These are phyloP conservation scores for Poecile montanus DNA, from an alignment of 2,797 vertebrate genomes.

Conservation along the genomic window DNA sequence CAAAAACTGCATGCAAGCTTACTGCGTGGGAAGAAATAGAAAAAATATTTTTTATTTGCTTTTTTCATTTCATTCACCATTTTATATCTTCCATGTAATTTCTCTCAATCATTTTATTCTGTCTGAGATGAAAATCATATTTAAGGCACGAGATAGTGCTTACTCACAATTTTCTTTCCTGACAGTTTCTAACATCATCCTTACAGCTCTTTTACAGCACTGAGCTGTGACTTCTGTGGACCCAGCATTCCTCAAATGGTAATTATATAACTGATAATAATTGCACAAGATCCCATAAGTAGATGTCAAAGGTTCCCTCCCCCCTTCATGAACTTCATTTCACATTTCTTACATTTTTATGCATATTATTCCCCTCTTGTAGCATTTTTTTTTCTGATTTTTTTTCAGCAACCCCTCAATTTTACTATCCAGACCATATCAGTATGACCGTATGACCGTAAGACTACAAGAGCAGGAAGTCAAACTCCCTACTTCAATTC, in stretches of 20 bases:
- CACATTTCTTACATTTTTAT: background rate
- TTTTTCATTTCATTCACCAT: background rate
- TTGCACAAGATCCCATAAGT: background rate
- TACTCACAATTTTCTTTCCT: background rate
- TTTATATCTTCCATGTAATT: background rate
- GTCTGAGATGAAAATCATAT: background rate
- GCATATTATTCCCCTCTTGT: background rate
- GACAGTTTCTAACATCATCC: background rate
- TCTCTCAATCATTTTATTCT: background rate
- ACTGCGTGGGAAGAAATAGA: background rate
- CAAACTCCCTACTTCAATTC: background rate
- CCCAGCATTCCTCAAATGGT: background rate
- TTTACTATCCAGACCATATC: background rate
- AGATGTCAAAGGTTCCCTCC: background rate
- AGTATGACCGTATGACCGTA: background rate
- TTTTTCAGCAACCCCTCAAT: background rate
- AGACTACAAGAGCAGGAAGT: background rate
- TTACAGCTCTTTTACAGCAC: background rate
- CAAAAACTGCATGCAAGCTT: background rate
- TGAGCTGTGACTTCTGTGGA: background rate
- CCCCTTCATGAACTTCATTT: background rate
- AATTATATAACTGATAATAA: background rate
- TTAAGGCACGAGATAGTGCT: background rate
- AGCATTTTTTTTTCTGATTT: background rate
- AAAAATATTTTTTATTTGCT: background rate